Evolutionary conservation across 2,113 vertebrate genomes (phyloP).

Genomic region (Nesoenas mayeri): DNA sequence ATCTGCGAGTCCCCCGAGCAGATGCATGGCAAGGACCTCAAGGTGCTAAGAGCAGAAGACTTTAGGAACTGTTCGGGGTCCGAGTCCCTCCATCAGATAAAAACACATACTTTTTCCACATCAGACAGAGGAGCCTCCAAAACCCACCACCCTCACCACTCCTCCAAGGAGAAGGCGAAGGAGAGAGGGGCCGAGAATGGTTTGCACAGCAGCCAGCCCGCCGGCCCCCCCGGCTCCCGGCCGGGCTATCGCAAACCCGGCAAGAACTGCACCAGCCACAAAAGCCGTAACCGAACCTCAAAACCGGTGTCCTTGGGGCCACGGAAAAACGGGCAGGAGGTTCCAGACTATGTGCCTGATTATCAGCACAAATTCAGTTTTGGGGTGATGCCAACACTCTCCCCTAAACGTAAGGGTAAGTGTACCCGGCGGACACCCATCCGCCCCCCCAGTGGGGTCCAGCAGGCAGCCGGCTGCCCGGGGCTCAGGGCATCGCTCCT

Average conservation of each 20-base stretch:
- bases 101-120: slow-evolving; percentile 87
- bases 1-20: slow-evolving; percentile 80
- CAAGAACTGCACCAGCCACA: slow-evolving; percentile 87
- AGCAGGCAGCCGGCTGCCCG: slow-evolving; percentile 79
- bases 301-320: slow-evolving; percentile 72
- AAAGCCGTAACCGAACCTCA: slow-evolving; percentile 79
- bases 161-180: slow-evolving; percentile 72
- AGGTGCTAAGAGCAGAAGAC: slow-evolving; percentile 84
- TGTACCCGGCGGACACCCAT: slow-evolving; percentile 81
- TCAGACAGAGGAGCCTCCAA: slow-evolving; percentile 84
- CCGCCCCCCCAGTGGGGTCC: slow-evolving; percentile 89
- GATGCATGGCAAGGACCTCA: slow-evolving; percentile 85
- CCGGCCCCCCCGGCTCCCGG: slow-evolving; percentile 75
- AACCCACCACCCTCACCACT: slow-evolving; percentile 75
- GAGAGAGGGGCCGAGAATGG: slow-evolving; percentile 50
- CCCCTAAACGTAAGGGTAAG: slow-evolving; percentile 78
- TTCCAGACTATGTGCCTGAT: slow-evolving; percentile 81
- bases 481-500: slow-evolving; percentile 68
- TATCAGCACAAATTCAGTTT: slow-evolving; percentile 79
- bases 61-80: slow-evolving; percentile 89
- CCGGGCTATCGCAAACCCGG: slow-evolving; percentile 70
- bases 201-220: slow-evolving; percentile 68
- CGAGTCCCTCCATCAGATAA: slow-evolving; percentile 90
- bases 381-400: slow-evolving; percentile 68
- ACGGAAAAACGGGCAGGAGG: slow-evolving; percentile 79